A percentile compares a stretch with the other conserved stretches of the same genome.
These are phyloP conservation scores for Aegypius monachus DNA, from an alignment of 2,113 vertebrate species.

Conservation along the genomic window DNA sequence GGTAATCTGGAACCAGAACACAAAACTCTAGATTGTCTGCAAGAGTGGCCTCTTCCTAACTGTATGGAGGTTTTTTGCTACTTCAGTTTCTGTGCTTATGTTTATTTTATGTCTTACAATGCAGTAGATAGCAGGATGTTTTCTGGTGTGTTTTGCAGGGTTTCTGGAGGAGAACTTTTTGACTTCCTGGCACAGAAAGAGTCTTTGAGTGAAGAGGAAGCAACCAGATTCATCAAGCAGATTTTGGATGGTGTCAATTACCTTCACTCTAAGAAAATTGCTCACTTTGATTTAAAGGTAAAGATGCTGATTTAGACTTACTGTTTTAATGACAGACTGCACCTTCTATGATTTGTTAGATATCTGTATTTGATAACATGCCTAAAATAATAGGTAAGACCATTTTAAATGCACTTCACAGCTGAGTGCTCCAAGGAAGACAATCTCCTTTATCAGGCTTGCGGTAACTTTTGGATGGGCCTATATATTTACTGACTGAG, in stretches of 20 bases:
- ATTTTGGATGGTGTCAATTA: constrained; percentile 93
- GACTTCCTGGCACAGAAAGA: constrained; percentile 97
- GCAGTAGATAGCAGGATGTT: background rate
- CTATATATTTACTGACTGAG: background rate
- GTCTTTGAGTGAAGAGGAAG: constrained; percentile 94
- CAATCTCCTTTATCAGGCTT: background rate
- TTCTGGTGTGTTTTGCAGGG: constrained; percentile 72
- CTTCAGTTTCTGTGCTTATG: background rate
- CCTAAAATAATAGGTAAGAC: background rate
- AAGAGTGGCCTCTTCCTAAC: background rate
- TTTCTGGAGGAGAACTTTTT: constrained; percentile 96
- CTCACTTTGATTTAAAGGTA: constrained; percentile 98
- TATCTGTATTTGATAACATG: background rate
- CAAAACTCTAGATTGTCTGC: background rate
- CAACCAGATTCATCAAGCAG: constrained; percentile 96
- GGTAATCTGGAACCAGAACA: background rate
- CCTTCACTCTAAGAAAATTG: constrained; percentile 90
- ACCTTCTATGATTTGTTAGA: background rate
- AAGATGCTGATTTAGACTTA: background rate
- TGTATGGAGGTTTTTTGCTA: background rate
- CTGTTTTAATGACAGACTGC: background rate
- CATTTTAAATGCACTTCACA: background rate
- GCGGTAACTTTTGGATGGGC: background rate
- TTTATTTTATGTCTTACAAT: background rate
- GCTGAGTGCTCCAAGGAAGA: background rate